phyloP scores from a whole-genome alignment of 2,113 vertebrate genomes.

The Cryptoleucopteryx plumbea region DNA sequence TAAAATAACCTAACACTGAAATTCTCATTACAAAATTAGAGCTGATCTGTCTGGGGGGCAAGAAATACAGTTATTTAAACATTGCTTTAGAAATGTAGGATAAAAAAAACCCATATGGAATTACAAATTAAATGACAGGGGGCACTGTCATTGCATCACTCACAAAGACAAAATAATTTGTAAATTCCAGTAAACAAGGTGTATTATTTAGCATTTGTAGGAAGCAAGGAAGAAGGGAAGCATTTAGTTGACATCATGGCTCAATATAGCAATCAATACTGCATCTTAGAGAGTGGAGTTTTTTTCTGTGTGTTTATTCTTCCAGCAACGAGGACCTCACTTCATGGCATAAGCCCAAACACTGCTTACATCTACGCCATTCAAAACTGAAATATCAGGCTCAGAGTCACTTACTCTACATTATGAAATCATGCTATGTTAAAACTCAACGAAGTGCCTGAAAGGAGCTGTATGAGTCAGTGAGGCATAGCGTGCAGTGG shows the following conservation, averaged over 20 bases:
- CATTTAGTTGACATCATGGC: neutral
- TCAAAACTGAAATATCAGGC: neutral
- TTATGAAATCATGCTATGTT: neutral
- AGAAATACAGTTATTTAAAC: neutral
- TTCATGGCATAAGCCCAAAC: neutral
- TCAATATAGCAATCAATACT: neutral
- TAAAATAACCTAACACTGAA: constrained; percentile 11
- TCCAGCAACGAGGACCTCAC: neutral
- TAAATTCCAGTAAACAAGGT: constrained; percentile 1
- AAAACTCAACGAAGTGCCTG: neutral
- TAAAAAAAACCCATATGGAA: neutral
- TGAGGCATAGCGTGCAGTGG: neutral
- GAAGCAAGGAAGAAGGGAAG: neutral
- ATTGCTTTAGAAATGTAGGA: neutral
- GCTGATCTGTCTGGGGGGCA: neutral
- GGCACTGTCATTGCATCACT: neutral
- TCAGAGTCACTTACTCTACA: neutral
- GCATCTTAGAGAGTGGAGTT: neutral
- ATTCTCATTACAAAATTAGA: constrained; percentile 18
- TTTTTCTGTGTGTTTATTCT: neutral
- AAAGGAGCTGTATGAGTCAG: neutral
- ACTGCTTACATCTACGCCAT: neutral
- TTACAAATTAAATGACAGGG: neutral
- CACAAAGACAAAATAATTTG: neutral
- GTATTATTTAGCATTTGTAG: neutral